Conservation (phyloP, 2,113 vertebrate species). For the Notiomystis cincta region DNA sequence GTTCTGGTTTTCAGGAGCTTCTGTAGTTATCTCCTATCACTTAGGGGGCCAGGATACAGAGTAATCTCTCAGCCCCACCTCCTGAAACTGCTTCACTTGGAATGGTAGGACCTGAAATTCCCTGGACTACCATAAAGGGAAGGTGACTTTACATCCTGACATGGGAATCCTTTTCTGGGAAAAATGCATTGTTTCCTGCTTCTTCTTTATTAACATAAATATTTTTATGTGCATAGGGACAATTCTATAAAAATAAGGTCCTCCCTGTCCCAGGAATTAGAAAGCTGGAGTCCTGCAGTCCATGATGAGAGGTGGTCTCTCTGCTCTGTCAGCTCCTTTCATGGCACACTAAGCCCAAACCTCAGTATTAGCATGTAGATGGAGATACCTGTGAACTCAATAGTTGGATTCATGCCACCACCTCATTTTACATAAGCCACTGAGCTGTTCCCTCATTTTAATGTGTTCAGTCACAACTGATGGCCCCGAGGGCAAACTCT, state of each 20-base stretch:
- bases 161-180: neutral
- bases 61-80: neutral
- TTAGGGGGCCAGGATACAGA: neutral
- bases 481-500: neutral
- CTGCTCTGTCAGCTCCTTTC: neutral
- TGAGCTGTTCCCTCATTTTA: conserved; percentile 37
- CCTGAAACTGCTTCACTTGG: neutral
- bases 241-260: neutral
- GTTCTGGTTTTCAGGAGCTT: neutral
- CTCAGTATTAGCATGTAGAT: neutral
- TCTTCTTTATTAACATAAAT: neutral
- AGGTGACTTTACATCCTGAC: accelerated
- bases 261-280: neutral
- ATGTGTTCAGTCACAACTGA: neutral
- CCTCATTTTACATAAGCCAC: conserved; percentile 29
- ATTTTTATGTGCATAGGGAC: neutral
- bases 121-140: neutral
- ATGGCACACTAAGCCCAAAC: neutral
- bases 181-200: neutral
- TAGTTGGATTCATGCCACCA: neutral
- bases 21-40: neutral
- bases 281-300: neutral
- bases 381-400: neutral
- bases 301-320: neutral
- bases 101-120: neutral